Evolutionary conservation across 2,888 invertebrate species (phyloP).

Genomic region (Lithophane semibrunnea): DNA sequence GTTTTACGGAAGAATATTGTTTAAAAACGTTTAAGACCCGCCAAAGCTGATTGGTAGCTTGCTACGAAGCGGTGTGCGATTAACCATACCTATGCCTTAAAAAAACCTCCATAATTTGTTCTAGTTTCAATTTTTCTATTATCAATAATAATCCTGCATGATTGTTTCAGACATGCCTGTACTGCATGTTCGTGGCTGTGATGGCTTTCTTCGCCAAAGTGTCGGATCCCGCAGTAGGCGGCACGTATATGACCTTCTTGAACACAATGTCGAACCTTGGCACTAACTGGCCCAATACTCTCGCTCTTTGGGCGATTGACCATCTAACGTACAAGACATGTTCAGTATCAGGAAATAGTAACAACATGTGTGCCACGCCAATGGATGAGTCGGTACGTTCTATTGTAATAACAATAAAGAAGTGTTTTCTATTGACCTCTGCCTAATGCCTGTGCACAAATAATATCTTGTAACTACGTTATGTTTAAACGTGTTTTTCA

Average conservation of each 20-base stretch:
- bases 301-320: constrained; percentile 97
- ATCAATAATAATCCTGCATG: not conserved
- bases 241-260: constrained; percentile 99
- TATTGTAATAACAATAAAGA: not conserved
- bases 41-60: not conserved
- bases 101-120: not conserved
- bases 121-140: not conserved
- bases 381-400: constrained; percentile 92
- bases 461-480: not conserved
- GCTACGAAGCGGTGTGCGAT: not conserved
- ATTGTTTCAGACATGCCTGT: constrained; percentile 94
- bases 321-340: constrained; percentile 95
- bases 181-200: constrained; percentile 98
- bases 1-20: not conserved
- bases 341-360: constrained; percentile 82
- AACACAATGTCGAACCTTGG: constrained; percentile 99
- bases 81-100: not conserved
- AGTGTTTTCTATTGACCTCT: not conserved
- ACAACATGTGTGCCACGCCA: constrained; percentile 92
- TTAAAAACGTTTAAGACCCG: not conserved
- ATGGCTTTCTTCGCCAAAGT: constrained; percentile 99
- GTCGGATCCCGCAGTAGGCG: constrained; percentile 98
- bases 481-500: not conserved
- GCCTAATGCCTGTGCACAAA: too few relatives aligned
- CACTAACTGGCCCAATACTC: constrained; percentile 99